Conservation (phyloP, 2,113 vertebrate genomes). For the Brienomyrus longianalis region DNA sequence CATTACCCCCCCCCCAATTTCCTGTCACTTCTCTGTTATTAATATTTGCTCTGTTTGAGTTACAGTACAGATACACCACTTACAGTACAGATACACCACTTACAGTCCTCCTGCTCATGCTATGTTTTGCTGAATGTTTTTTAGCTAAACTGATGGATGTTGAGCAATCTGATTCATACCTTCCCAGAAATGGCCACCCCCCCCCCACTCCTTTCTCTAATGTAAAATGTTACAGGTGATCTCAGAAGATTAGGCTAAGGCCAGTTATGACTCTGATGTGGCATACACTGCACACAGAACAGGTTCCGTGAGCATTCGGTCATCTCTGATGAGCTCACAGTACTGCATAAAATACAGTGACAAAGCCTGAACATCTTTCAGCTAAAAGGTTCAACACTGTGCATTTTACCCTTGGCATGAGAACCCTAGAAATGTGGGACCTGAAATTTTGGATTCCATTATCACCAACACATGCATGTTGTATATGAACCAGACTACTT, state of each 20-base stretch:
- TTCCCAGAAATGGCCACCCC: not conserved
- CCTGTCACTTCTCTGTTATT: not conserved
- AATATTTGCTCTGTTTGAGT: not conserved
- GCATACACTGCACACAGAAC: not conserved
- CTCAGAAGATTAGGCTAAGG: not conserved
- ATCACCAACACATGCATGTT: not conserved
- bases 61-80: not conserved
- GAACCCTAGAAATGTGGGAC: not conserved
- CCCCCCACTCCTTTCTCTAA: not conserved
- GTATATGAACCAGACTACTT: not conserved
- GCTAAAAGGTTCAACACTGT: not conserved
- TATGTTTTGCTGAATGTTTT: not conserved
- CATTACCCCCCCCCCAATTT: not conserved
- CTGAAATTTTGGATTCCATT: not conserved
- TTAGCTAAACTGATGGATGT: not conserved
- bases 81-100: not conserved
- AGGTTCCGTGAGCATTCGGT: not conserved
- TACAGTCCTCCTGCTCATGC: not conserved
- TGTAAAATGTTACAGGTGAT: not conserved
- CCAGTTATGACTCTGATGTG: not conserved
- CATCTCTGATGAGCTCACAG: not conserved
- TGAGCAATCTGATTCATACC: not conserved
- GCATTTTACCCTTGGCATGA: not conserved
- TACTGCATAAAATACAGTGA: not conserved
- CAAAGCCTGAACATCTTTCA: not conserved